Conservation (phyloP, 2,888 invertebrate genomes). For the Plagodis dolabraria region DNA sequence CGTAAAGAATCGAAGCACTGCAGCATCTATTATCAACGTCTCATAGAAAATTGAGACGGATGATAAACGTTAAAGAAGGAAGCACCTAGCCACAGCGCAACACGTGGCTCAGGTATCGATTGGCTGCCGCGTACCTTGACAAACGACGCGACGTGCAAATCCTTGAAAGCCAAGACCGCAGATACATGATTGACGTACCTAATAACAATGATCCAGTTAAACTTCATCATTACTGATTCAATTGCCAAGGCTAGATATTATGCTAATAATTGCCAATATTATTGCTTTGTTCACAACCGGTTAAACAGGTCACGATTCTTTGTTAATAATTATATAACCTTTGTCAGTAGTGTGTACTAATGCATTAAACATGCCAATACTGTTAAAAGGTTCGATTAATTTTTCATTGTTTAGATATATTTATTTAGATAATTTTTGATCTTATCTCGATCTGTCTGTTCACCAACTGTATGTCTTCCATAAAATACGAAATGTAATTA, state of each 20-base stretch:
- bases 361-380: too few relatives aligned
- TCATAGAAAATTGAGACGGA: conserved; percentile 37
- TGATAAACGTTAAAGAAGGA: conserved; percentile 33
- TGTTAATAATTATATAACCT: conserved; percentile 18
- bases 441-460: too few relatives aligned
- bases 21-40: conserved; percentile 53
- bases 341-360: neutral
- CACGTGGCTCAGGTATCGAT: conserved; percentile 38
- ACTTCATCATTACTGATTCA: conserved; percentile 30
- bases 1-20: conserved; percentile 69
- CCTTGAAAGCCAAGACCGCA: conserved; percentile 29
- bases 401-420: too few relatives aligned
- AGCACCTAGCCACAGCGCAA: conserved; percentile 28
- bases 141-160: conserved; percentile 34
- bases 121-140: conserved; percentile 27
- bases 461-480: too few relatives aligned
- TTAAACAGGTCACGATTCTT: conserved; percentile 27
- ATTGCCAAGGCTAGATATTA: conserved; percentile 25
- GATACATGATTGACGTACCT: conserved; percentile 27
- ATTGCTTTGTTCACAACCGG: conserved; percentile 26
- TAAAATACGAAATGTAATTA: too few relatives aligned
- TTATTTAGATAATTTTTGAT: too few relatives aligned
- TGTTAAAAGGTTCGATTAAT: too few relatives aligned
- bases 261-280: conserved; percentile 12
- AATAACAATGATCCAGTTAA: conserved; percentile 25